Evolutionary conservation across 2,888 invertebrate species (phyloP), one percentile per base, ranked within the genome.

Genomic region (Lutraria lutraria): DNA sequence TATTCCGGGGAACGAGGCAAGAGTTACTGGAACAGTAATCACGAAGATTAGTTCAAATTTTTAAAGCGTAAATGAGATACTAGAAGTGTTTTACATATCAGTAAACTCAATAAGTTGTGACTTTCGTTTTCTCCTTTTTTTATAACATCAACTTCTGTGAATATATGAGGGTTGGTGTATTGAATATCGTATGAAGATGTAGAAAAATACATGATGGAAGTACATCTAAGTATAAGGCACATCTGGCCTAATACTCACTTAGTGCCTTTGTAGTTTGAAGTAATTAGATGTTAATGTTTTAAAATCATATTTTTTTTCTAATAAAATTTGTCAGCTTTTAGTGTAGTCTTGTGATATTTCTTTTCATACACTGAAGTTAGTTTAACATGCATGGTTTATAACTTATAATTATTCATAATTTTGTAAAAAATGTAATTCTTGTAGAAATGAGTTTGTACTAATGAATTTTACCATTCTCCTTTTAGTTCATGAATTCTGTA

Each of bases 161-260:
- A 68, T 25, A 68, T 68, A 13, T n/a, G 63, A 8, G 19, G 8
- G 60, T 19, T n/a, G 60, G 8, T 60, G 60, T 60, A n/a, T 60
- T 19, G 19, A 60, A 1, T 43, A 25, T 25, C 25, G 63, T 68
- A 25, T 13, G 0, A 68, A 68, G 25, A 56, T 56, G 25, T 43
- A n/a, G 25, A 68, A 13, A 25, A 12, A 25, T 25, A 13, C 25
- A 25, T 68, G 25, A 68, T 68, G 25, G 63, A 25, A 6, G 25
- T 68, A 68, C 60, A 60, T 13, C n/a, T 12, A 68, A 25, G 63
- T 68, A 68, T 68, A 25, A 12, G 63, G 63, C 63, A n/a, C 25
- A 68, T 68, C 63, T 68, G 63, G 63, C 63, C 63, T 68, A 68
- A 68, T 25, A 68, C 63, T 68, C 63, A 68, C 63, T 12, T 25